Conservation (phyloP, 2,797 vertebrate genomes). For the Sylvilagus floridanus region DNA sequence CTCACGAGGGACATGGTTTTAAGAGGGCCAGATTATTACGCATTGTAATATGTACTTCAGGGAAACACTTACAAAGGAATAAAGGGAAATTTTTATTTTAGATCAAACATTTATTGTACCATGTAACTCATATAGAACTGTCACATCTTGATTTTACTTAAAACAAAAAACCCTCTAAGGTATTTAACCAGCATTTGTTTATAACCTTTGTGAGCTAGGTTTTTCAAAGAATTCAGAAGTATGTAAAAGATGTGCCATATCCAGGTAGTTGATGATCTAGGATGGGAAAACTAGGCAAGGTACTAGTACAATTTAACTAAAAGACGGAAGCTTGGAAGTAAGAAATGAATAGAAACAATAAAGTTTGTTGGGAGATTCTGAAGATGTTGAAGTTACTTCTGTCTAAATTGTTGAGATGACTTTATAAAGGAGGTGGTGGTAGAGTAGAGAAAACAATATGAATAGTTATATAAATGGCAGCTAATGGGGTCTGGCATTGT, state of each 20-base stretch:
- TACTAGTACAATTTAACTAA: neutral
- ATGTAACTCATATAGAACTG: neutral
- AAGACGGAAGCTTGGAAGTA: neutral
- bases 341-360: neutral
- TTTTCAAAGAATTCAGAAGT: neutral
- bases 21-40: neutral
- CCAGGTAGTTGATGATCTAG: neutral
- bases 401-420: neutral
- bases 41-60: conserved; percentile 17
- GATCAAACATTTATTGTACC: neutral
- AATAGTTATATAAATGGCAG: neutral
- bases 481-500: too few species aligned
- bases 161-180: conserved; percentile 41
- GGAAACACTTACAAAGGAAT: neutral
- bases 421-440: neutral
- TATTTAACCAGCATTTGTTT: neutral
- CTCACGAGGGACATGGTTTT: conserved; percentile 13
- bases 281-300: neutral
- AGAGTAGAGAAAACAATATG: neutral
- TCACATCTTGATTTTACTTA: neutral
- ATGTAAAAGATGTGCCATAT: neutral
- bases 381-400: neutral
- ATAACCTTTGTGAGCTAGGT: neutral
- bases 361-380: neutral
- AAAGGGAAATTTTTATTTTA: neutral